A percentile compares a stretch with the other conserved stretches of the same genome.
Evolutionary conservation across 2,797 vertebrate species (phyloP).

Genomic region (Naso thynnoides): DNA sequence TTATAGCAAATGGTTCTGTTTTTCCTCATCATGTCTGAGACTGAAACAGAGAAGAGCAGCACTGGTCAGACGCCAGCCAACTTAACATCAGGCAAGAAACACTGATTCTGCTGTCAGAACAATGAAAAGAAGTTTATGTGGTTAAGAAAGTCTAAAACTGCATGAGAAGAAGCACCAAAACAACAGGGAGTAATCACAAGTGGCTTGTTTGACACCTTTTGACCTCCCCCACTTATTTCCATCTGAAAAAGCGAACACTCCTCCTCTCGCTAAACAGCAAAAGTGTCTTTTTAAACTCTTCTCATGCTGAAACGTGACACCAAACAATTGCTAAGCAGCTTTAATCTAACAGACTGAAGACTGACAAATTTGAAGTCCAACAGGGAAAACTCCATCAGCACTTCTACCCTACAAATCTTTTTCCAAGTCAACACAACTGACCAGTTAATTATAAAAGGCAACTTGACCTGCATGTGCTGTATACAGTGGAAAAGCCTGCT

Average conservation of each 20-base stretch:
- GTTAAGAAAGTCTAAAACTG: too few relatives aligned
- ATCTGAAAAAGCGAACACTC: not conserved
- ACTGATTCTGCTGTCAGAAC: not conserved
- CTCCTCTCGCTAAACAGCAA: not conserved
- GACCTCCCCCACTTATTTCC: not conserved
- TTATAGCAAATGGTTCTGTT: not conserved
- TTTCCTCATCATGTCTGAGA: not conserved
- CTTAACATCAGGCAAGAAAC: not conserved
- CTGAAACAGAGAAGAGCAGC: not conserved
- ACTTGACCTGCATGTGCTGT: not conserved
- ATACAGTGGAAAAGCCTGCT: not conserved
- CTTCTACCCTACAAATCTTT: not conserved
- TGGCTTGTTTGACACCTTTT: not conserved
- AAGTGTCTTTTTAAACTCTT: not conserved
- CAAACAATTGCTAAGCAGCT: not conserved
- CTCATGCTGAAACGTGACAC: not conserved
- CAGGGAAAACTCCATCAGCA: not conserved
- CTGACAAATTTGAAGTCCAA: too few relatives aligned
- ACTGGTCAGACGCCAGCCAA: not conserved
- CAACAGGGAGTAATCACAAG: not conserved
- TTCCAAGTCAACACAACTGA: not conserved
- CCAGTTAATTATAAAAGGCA: not conserved
- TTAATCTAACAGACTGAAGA: not conserved
- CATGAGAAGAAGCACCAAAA: conserved; percentile 4
- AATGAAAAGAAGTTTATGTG: too few relatives aligned